Percentiles rank a stretch among this genome's conserved stretches.
Conservation (phyloP, 2,888 invertebrate species). For the Sicus ferrugineus region DNA sequence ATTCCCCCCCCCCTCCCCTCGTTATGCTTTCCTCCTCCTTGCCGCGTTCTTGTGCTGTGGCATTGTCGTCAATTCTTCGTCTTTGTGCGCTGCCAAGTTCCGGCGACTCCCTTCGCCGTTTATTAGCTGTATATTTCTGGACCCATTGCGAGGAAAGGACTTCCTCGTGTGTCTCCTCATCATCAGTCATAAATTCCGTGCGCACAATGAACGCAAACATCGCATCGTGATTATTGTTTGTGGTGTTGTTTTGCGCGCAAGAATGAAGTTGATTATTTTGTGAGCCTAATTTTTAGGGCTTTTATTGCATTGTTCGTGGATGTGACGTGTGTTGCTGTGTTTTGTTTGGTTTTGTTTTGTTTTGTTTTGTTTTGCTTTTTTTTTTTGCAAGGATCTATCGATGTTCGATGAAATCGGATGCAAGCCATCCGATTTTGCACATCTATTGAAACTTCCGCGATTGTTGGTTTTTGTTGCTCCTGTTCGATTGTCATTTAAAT, state of each 20-base stretch:
- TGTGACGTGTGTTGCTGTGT: background rate
- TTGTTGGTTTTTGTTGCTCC: constrained; percentile 26
- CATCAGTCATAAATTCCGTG: constrained; percentile 35
- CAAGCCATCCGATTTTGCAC: constrained; percentile 42
- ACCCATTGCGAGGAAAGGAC: constrained; percentile 28
- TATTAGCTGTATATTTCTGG: constrained; percentile 21
- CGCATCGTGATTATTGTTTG: constrained; percentile 28
- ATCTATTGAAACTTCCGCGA: background rate
- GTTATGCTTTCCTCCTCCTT: background rate
- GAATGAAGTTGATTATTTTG: constrained; percentile 24
- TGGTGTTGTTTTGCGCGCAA: constrained; percentile 29
- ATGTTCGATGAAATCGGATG: constrained; percentile 57
- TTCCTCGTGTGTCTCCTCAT: constrained; percentile 40
- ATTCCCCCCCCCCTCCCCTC: constrained; percentile 28
- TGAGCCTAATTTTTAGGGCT: constrained; percentile 22
- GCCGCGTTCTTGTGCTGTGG: no score
- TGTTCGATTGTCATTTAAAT: constrained; percentile 46
- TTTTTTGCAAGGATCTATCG: constrained; percentile 30
- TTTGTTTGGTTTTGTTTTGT: background rate
- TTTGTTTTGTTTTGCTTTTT: background rate
- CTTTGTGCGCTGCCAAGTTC: background rate
- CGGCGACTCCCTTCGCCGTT: constrained; percentile 1
- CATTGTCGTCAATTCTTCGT: no score
- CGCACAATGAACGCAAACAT: background rate
- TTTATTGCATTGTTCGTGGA: background rate